Conservation (phyloP, 2,113 vertebrate species). For the Dendropsophus ebraccatus region DNA sequence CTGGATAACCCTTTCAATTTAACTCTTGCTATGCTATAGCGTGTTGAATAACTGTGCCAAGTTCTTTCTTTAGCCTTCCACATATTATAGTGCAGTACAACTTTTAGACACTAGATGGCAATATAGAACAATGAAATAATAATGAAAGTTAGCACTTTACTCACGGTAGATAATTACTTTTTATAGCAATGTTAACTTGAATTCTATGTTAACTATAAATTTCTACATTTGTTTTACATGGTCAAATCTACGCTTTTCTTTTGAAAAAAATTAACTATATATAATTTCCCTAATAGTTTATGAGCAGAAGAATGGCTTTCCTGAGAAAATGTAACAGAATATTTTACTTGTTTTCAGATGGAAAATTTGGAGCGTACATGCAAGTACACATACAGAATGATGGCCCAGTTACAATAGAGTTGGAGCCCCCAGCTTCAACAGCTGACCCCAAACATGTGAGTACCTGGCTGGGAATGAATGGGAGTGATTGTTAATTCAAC, state of each 20-base stretch:
- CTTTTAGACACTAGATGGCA: not conserved
- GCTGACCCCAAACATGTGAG: constrained; percentile 88
- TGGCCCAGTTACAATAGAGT: constrained; percentile 91
- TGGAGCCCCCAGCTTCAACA: constrained; percentile 81
- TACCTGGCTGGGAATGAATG: not conserved
- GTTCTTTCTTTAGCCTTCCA: not conserved
- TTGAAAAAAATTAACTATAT: too few relatives aligned
- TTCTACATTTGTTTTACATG: not conserved
- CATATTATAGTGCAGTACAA: not conserved
- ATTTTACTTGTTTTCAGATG: constrained; percentile 73
- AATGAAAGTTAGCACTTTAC: too few relatives aligned
- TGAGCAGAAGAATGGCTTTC: not conserved
- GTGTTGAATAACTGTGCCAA: too few relatives aligned
- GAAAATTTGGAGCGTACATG: constrained; percentile 93
- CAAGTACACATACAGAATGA: constrained; percentile 96
- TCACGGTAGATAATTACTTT: not conserved
- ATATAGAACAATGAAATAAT: not conserved
- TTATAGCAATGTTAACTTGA: not conserved
- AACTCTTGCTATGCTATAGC: too few relatives aligned
- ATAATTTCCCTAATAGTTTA: not conserved
- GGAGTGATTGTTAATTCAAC: not conserved
- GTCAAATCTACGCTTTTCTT: too few relatives aligned
- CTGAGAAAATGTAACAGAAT: not conserved
- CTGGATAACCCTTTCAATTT: too few relatives aligned
- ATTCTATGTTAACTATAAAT: too few relatives aligned